phyloP scores from a whole-genome alignment of 2,113 vertebrate species.

The Oryctolagus cuniculus region DNA sequence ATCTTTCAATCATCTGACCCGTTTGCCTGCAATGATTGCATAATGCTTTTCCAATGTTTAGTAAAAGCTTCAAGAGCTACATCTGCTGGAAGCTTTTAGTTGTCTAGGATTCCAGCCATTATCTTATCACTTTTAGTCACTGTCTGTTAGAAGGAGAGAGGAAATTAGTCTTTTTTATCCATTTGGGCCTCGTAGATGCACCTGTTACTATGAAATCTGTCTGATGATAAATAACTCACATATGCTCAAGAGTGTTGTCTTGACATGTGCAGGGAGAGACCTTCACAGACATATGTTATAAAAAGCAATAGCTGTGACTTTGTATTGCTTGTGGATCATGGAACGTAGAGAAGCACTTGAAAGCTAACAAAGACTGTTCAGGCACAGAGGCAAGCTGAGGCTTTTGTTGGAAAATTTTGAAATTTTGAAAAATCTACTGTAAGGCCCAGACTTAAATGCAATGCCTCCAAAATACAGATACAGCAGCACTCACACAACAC shows the following conservation, averaged over 20 bases:
- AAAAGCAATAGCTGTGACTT: constrained; percentile 63
- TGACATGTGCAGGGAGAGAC: constrained; percentile 77
- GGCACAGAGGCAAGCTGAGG: neutral
- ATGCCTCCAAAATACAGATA: neutral
- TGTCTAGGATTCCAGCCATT: constrained; percentile 73
- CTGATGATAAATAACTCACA: constrained; percentile 83
- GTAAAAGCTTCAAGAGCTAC: constrained; percentile 82
- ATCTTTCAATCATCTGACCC: constrained; percentile 18
- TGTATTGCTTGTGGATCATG: constrained; percentile 33
- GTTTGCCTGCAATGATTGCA: constrained; percentile 33
- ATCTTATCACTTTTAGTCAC: constrained; percentile 77
- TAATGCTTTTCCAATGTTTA: constrained; percentile 40
- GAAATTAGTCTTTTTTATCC: constrained; percentile 79
- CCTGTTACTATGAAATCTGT: constrained; percentile 81
- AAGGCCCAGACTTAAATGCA: neutral
- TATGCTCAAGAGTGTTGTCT: constrained; percentile 68
- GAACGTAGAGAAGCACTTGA: neutral
- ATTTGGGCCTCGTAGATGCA: constrained; percentile 63
- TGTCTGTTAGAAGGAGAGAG: constrained; percentile 75
- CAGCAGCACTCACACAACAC: neutral
- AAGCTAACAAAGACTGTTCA: constrained; percentile 42
- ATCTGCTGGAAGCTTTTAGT: constrained; percentile 77
- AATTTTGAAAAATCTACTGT: neutral
- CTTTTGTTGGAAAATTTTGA: neutral
- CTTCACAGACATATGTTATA: constrained; percentile 74